Evolutionary conservation across 2,113 vertebrate genomes (phyloP).

Genomic region (Elachura formosa): DNA sequence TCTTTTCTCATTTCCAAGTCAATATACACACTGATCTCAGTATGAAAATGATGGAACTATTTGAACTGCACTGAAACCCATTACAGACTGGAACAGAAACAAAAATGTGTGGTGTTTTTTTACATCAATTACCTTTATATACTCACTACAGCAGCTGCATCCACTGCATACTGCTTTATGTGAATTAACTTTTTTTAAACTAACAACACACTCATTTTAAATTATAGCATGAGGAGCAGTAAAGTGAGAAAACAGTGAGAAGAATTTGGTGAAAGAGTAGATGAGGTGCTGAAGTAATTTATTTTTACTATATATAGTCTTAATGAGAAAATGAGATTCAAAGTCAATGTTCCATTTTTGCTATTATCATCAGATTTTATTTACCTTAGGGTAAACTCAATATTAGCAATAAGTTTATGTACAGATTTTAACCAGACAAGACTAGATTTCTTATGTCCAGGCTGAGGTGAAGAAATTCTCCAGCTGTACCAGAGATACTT

Average conservation of each 20-base stretch:
- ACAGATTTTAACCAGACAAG: background rate
- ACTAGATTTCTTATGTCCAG: background rate
- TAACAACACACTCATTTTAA: background rate
- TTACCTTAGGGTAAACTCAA: background rate
- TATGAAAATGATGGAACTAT: background rate
- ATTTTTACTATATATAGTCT: background rate
- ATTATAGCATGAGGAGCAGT: rapidly evolving
- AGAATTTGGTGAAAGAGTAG: background rate
- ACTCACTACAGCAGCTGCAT: background rate
- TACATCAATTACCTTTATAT: background rate
- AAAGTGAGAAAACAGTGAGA: background rate
- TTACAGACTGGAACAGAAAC: background rate
- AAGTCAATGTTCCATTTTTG: background rate
- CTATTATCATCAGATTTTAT: background rate
- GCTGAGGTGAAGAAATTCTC: background rate
- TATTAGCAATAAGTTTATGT: background rate
- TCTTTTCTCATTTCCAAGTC: background rate
- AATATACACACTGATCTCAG: background rate
- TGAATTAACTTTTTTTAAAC: background rate
- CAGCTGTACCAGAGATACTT: background rate
- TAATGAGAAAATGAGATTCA: background rate
- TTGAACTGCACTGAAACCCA: background rate
- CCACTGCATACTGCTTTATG: background rate
- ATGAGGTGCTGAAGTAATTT: background rate
- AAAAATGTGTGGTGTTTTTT: background rate